Percentiles rank a stretch among this genome's conserved stretches.
Evolutionary conservation across 2,113 vertebrate species (phyloP).

Genomic region (Stictonetta naevosa): DNA sequence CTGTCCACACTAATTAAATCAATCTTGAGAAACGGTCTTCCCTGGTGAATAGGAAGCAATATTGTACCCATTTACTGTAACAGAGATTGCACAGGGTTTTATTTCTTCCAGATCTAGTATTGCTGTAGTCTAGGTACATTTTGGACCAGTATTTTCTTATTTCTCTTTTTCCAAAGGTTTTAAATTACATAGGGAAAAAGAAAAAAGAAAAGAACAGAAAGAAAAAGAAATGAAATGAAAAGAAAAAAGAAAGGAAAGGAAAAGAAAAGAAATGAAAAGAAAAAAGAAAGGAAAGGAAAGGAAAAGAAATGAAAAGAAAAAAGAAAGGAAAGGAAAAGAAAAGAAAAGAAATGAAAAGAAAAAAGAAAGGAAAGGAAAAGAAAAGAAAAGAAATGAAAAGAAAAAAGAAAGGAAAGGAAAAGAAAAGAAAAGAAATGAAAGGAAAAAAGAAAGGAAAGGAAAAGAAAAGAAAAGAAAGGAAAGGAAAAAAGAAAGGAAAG

Average conservation of each 20-base stretch:
- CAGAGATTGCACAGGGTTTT: not conserved
- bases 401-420: no score
- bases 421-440: no score
- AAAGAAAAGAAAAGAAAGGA: no score
- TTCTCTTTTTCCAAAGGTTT: not conserved
- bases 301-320: fast-evolving
- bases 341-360: not conserved
- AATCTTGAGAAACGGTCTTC: not conserved
- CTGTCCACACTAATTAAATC: not conserved
- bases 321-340: no score
- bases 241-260: not conserved
- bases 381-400: not conserved
- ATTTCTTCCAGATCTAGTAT: not conserved
- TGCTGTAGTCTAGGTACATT: not conserved
- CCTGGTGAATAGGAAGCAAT: not conserved
- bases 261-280: not conserved
- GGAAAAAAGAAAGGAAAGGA: no score
- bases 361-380: no score
- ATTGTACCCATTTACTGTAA: not conserved
- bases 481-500: no score
- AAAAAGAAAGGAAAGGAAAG: no score
- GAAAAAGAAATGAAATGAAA: no score
- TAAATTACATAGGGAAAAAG: not conserved
- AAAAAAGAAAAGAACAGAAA: no score
- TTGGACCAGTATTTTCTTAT: not conserved